phyloP scores from a whole-genome alignment of 2,797 vertebrate genomes.

The Tenualosa thibaudeaui region DNA sequence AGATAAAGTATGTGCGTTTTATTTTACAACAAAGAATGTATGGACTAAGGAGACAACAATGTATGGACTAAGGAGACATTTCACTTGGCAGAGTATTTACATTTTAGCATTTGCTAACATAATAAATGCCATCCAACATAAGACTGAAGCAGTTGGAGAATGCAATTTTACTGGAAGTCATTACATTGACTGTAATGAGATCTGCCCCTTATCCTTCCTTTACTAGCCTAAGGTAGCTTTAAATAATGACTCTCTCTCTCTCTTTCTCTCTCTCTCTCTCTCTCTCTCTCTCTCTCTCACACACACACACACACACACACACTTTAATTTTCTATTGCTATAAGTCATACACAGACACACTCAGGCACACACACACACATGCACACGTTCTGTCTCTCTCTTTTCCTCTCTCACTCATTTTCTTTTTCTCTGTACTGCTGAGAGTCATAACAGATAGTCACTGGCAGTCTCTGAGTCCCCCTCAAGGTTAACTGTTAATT shows the following conservation, averaged over 20 bases:
- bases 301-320: not conserved
- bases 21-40: not conserved
- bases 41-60: not conserved
- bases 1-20: not conserved
- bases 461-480: conserved; percentile 30
- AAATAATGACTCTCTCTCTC: not conserved
- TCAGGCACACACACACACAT: not conserved
- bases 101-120: conserved; percentile 52
- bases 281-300: not conserved
- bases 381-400: not conserved
- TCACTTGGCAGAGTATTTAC: conserved; percentile 65
- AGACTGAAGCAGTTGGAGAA: conserved; percentile 75
- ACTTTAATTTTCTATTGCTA: not conserved
- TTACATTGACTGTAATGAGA: conserved; percentile 25
- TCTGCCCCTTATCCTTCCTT: conserved; percentile 6
- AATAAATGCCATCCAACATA: conserved; percentile 66
- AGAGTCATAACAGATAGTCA: not conserved
- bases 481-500: conserved; percentile 38
- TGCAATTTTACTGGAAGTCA: conserved; percentile 50
- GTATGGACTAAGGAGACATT: not conserved
- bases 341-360: not conserved
- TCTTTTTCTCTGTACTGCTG: not conserved
- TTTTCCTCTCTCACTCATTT: not conserved
- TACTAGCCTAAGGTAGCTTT: conserved; percentile 18
- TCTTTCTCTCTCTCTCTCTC: not conserved